These are phyloP conservation scores for Metallyticus violacea DNA, from an alignment of 2,888 invertebrate genomes.

Conservation along the genomic window DNA sequence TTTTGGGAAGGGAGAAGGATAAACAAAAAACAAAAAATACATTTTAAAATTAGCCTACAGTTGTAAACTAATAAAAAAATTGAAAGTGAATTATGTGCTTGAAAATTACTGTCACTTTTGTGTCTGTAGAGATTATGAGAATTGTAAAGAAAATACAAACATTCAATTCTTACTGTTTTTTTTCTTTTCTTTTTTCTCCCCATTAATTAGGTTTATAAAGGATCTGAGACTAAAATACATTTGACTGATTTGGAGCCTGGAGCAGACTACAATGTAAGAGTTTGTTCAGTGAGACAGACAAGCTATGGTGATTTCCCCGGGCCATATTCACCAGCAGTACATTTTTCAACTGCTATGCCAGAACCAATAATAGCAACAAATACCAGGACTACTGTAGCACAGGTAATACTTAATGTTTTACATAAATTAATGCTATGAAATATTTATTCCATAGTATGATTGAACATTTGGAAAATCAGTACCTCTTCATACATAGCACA, in stretches of 20 bases:
- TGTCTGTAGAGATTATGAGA: background rate
- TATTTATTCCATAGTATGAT: too few relatives aligned
- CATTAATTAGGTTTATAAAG: constrained; percentile 65
- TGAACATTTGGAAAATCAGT: too few relatives aligned
- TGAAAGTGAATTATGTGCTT: too few relatives aligned
- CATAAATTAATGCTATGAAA: too few relatives aligned
- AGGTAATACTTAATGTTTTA: background rate
- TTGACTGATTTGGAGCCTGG: constrained; percentile 70
- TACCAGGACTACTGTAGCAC: constrained; percentile 42
- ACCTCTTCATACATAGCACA: too few relatives aligned
- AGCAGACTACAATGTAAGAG: constrained; percentile 72
- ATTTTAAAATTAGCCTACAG: too few relatives aligned
- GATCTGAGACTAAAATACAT: constrained; percentile 59
- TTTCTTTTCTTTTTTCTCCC: too few relatives aligned
- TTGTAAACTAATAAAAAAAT: too few relatives aligned
- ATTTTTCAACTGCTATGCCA: constrained; percentile 51
- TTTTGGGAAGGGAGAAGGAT: too few relatives aligned
- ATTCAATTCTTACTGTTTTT: background rate
- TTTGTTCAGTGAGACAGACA: constrained; percentile 69
- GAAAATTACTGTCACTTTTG: too few relatives aligned
- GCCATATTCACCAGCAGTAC: constrained; percentile 65
- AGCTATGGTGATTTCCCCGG: constrained; percentile 61
- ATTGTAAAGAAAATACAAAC: background rate
- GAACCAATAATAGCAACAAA: constrained; percentile 44
- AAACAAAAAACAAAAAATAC: too few relatives aligned